phyloP scores from a whole-genome alignment of 2,113 vertebrate species.

The Gobius niger region DNA sequence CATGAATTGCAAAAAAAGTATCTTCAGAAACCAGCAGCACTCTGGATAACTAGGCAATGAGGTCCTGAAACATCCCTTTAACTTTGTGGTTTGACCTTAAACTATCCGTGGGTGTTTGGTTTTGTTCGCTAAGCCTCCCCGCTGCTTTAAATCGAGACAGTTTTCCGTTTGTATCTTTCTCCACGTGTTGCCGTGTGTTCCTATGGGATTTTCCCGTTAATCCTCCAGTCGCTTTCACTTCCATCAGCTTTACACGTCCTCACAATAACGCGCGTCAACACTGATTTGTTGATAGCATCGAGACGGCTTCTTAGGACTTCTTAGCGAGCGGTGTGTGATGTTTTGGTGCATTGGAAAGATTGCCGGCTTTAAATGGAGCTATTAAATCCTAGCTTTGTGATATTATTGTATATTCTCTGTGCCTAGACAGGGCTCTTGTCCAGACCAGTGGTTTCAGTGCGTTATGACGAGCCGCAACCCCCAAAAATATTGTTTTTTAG shows the following conservation, averaged over 20 bases:
- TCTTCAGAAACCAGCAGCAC: no score
- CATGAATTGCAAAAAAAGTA: no score
- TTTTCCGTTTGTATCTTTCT: background rate
- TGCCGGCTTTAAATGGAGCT: conserved; percentile 14
- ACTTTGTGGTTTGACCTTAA: background rate
- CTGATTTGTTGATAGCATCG: conserved; percentile 39
- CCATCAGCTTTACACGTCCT: conserved; percentile 28
- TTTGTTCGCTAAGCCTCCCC: background rate
- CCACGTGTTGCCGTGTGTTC: background rate
- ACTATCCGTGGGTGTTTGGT: no score
- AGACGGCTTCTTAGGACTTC: conserved; percentile 23
- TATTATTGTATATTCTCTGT: no score
- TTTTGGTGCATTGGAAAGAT: conserved; percentile 38
- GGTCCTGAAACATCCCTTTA: no score
- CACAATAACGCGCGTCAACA: conserved; percentile 24
- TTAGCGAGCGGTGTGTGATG: conserved; percentile 31
- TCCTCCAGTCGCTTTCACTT: conserved; percentile 3
- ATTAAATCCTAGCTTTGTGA: conserved; percentile 5
- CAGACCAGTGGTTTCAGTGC: no score
- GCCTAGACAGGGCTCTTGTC: no score
- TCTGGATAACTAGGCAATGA: no score
- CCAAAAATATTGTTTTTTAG: no score
- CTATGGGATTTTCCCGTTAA: background rate
- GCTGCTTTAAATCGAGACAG: background rate
- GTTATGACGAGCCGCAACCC: no score